These are phyloP conservation scores for Prochilodus magdalenae DNA, from an alignment of 2,113 vertebrate species.

Conservation along the genomic window DNA sequence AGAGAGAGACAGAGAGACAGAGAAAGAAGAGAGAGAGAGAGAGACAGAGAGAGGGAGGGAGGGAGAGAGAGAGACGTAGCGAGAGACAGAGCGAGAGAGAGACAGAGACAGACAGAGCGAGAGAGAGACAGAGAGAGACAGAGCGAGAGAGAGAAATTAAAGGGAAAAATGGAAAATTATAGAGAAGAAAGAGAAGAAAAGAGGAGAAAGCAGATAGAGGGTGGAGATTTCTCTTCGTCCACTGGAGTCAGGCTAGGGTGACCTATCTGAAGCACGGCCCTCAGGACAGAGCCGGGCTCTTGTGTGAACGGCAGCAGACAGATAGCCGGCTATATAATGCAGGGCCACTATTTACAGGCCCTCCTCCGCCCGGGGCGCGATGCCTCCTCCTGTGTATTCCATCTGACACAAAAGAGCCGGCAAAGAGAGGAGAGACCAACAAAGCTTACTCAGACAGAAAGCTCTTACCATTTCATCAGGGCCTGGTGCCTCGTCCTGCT, in stretches of 20 bases:
- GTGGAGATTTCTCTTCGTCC: conserved; percentile 8
- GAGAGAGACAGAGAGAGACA: too few relatives aligned
- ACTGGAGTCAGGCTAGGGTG: conserved; percentile 10
- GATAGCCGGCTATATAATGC: conserved; percentile 38
- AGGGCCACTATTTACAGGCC: conserved; percentile 12
- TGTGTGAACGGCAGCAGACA: conserved; percentile 25
- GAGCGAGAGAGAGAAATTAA: too few relatives aligned
- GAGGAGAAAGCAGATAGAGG: background rate
- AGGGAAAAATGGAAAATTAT: too few relatives aligned
- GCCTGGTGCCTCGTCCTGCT: background rate
- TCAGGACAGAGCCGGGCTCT: conserved; percentile 32
- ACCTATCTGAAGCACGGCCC: conserved; percentile 46
- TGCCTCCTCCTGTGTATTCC: conserved; percentile 41
- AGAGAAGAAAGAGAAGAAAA: background rate
- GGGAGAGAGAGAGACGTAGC: background rate
- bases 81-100: background rate
- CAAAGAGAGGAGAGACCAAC: conserved; percentile 1
- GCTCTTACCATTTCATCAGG: background rate
- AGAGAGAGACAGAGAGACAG: too few relatives aligned
- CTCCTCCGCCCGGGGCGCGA: conserved; percentile 10
- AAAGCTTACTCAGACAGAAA: conserved; percentile 4
- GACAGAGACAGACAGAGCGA: too few relatives aligned
- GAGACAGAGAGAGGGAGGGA: too few relatives aligned
- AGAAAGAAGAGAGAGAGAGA: too few relatives aligned
- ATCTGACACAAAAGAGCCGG: conserved; percentile 28